Base-by-base conservation (phyloP, 2,888 invertebrate genomes). In the Anarsia innoxiella region DNA sequence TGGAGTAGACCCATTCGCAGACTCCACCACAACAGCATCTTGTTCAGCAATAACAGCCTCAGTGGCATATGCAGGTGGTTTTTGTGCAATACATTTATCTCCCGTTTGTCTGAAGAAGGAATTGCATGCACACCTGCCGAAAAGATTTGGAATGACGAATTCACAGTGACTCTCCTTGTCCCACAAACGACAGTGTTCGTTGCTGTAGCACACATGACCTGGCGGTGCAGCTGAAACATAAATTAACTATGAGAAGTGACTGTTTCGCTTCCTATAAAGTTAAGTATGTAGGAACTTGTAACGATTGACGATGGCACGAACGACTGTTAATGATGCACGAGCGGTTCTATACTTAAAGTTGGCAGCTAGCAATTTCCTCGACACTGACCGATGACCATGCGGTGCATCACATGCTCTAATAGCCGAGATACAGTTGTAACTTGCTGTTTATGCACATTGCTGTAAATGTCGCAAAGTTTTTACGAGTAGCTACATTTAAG, bases 201-300 rank as follows among this genome's bases (percentile, higher is more conserved):
- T 93, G 62, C 93, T 94, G 77, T 95, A 94, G 70, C 96, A 96
- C 25, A 95, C 93, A 53, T 94, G 92, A 39, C 94, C 93, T 19
- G 94, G 90, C 60, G 90, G 89, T 12, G 95, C 93, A 54, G 95
- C 96, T 96, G 86, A 45, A 72, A 74, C 39, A 43, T 43, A 41
- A 45, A 43, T 42, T 41, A 31, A 33, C 35, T 41, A 40, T 19
- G 28, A 31, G n/a, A n/a, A n/a, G n/a, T 31, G 23, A 6, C 10
- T 23, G 34, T 38, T 39, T 36, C 23, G n/a, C n/a, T n/a, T n/a
- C n/a, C n/a, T n/a, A n/a, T n/a, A 19, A 19, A 19, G 19, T 5
- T 19, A 19, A 19, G 19, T 31, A 11, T 23, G 23, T 33, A 14
- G 25, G 12, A 31, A 33, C 23, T 12, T 14, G 25, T 23, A 15